phyloP scores from a whole-genome alignment of 2,888 invertebrate genomes.

The Hemithea aestivaria region DNA sequence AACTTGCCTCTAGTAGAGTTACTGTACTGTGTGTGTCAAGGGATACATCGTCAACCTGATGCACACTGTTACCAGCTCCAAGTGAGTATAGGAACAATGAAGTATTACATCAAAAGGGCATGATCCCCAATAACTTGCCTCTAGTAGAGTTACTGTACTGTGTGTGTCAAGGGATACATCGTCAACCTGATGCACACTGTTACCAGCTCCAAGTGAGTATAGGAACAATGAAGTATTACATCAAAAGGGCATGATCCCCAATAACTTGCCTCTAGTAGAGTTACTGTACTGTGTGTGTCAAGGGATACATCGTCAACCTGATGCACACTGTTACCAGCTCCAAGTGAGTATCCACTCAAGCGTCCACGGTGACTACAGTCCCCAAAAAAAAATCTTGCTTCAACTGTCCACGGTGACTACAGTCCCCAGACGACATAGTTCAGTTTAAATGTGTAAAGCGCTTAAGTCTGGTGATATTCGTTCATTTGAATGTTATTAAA shows the following conservation, averaged over 20 bases:
- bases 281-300: constrained; percentile 74
- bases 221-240: neutral
- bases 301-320: constrained; percentile 75
- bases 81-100: constrained; percentile 48
- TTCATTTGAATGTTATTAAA: too few relatives aligned
- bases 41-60: constrained; percentile 76
- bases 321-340: constrained; percentile 70
- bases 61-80: constrained; percentile 67
- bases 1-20: constrained; percentile 65
- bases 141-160: constrained; percentile 72
- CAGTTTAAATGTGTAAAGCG: too few relatives aligned
- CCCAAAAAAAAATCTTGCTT: too few relatives aligned
- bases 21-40: constrained; percentile 74
- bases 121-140: constrained; percentile 59
- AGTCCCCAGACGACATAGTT: too few relatives aligned
- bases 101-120: too few relatives aligned
- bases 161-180: constrained; percentile 75
- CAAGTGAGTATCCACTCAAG: constrained; percentile 70
- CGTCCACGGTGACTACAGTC: too few relatives aligned
- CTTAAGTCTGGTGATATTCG: too few relatives aligned
- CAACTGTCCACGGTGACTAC: too few relatives aligned
- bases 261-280: constrained; percentile 61
- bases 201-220: constrained; percentile 68
- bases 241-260: too few relatives aligned
- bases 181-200: constrained; percentile 73